Evolutionary conservation across 1,140 invertebrate genomes (phyloP).

Genomic region (Thaumatotibia leucotreta): DNA sequence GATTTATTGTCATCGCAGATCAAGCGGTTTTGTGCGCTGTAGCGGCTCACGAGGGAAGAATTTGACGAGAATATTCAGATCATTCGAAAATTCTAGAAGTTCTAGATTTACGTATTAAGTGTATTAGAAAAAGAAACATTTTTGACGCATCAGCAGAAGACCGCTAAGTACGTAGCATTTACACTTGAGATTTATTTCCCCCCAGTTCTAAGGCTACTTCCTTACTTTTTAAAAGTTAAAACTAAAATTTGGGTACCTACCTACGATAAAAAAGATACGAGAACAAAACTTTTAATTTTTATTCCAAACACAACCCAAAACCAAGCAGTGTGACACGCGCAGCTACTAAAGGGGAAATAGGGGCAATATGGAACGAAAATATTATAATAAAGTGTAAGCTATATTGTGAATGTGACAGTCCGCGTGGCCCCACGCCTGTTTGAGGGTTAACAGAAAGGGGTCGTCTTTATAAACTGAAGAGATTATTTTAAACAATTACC

Average conservation of each 20-base stretch:
- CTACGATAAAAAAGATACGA: neutral
- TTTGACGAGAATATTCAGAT: too few species aligned
- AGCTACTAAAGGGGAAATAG: conserved; percentile 34
- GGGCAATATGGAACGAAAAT: conserved; percentile 59
- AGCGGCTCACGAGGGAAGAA: conserved; percentile 26
- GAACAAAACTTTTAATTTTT: neutral
- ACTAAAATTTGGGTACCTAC: too few species aligned
- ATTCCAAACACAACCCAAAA: conserved; percentile 16
- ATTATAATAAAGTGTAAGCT: conserved; percentile 68
- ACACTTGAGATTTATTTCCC: too few species aligned
- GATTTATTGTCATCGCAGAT: conserved; percentile 72
- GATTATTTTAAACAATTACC: conserved; percentile 52
- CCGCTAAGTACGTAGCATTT: too few species aligned
- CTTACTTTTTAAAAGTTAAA: too few species aligned
- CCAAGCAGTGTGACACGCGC: neutral
- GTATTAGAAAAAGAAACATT: too few species aligned
- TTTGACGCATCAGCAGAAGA: too few species aligned
- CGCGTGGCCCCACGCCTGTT: conserved; percentile 55
- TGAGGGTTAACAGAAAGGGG: conserved; percentile 55
- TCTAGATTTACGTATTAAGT: too few species aligned
- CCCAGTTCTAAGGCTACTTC: too few species aligned
- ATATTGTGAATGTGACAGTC: conserved; percentile 69
- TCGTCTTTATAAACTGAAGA: conserved; percentile 53
- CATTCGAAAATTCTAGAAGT: too few species aligned
- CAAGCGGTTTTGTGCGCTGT: conserved; percentile 33